Conservation (phyloP, 2,113 vertebrate genomes). For the Tachysurus fulvidraco region DNA sequence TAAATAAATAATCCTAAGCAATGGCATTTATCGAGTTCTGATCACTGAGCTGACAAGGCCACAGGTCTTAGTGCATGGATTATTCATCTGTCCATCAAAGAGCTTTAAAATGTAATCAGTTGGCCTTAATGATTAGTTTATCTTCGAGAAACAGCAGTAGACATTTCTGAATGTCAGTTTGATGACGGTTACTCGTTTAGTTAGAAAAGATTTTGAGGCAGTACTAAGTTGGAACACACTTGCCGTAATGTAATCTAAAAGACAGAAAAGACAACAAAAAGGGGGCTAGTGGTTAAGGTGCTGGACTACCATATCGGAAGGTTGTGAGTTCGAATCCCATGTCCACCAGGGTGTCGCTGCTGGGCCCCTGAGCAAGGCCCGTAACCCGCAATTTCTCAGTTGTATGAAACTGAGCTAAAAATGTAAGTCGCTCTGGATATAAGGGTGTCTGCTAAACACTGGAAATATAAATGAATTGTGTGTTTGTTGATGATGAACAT, state of each 20-base stretch:
- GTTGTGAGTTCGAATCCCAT: neutral
- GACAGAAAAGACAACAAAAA: neutral
- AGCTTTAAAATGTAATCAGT: neutral
- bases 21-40: slow-evolving; percentile 17
- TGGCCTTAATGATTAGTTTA: neutral
- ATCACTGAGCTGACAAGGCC: slow-evolving; percentile 6
- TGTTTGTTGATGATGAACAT: neutral
- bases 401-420: too few relatives aligned
- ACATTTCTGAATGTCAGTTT: neutral
- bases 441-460: too few relatives aligned
- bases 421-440: too few relatives aligned
- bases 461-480: too few relatives aligned
- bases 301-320: too few relatives aligned
- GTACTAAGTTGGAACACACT: neutral
- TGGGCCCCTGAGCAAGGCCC: too few relatives aligned
- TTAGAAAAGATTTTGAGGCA: neutral
- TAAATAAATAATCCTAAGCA: slow-evolving; percentile 16
- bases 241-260: neutral
- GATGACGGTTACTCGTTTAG: neutral
- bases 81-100: slow-evolving; percentile 16
- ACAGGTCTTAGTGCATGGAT: neutral
- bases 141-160: slow-evolving; percentile 24
- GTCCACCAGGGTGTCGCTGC: neutral
- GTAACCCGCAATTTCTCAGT: too few relatives aligned
- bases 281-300: neutral